Percentiles rank a stretch among this genome's conserved stretches.
Evolutionary conservation across 2,113 vertebrate species (phyloP).

Genomic region (Pelecanoides urinatrix): DNA sequence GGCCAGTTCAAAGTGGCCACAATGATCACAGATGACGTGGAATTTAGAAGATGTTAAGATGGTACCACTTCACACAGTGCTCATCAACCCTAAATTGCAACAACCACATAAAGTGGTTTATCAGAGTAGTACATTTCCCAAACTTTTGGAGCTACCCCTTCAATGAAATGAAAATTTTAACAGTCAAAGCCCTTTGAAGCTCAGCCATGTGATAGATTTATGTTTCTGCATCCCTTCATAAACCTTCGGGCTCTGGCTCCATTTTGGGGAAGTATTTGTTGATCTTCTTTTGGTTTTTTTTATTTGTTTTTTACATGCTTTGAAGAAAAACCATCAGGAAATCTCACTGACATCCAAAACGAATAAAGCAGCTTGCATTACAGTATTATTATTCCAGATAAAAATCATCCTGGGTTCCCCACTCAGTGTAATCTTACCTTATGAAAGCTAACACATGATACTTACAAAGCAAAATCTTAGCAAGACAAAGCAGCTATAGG

Average conservation of each 20-base stretch:
- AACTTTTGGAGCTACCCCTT: background rate
- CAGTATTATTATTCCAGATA: background rate
- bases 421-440: background rate
- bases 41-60: background rate
- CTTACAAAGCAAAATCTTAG: background rate
- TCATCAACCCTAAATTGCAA: background rate
- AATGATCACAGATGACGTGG: background rate
- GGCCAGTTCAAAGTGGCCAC: background rate
- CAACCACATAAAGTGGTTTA: background rate
- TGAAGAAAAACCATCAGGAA: background rate
- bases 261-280: background rate
- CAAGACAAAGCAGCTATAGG: background rate
- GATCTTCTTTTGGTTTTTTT: fast-evolving
- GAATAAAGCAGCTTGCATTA: background rate
- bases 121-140: background rate
- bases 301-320: background rate
- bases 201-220: background rate
- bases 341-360: background rate
- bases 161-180: background rate
- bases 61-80: background rate
- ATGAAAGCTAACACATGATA: background rate
- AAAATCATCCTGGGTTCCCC: background rate
- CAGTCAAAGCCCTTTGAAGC: background rate
- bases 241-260: background rate
- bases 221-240: background rate